A percentile compares a stretch with the other conserved stretches of the same genome.
phyloP scores from a whole-genome alignment of 2,797 vertebrate species.

The Serranus cabrilla region DNA sequence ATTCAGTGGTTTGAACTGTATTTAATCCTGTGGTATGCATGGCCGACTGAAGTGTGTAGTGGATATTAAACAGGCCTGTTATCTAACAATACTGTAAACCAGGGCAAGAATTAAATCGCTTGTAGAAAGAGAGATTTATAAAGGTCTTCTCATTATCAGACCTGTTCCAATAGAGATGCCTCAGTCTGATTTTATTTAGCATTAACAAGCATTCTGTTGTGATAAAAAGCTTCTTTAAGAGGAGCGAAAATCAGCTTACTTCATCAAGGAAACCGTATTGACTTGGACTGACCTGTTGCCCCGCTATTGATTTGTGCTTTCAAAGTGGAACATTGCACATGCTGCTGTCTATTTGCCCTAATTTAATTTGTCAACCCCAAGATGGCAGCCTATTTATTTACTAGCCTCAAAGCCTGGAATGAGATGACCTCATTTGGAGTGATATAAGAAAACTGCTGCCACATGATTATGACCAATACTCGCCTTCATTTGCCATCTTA shows the following conservation, averaged over 20 bases:
- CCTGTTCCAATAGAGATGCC: background rate
- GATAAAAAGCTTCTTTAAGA: background rate
- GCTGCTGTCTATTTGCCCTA: slow-evolving; percentile 5
- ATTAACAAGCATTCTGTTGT: background rate
- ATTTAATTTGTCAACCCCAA: slow-evolving; percentile 14
- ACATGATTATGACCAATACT: background rate
- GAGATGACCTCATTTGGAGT: slow-evolving; percentile 1
- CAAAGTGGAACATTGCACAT: slow-evolving; percentile 11
- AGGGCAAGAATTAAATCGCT: background rate
- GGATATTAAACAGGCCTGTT: background rate
- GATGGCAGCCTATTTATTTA: background rate
- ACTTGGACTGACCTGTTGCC: slow-evolving; percentile 26
- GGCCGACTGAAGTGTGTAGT: background rate
- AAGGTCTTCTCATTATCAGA: background rate
- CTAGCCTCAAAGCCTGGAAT: background rate
- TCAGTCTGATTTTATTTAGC: background rate
- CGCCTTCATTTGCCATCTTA: background rate
- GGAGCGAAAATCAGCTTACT: background rate
- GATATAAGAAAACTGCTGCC: background rate
- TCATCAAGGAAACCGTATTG: background rate
- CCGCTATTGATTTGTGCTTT: slow-evolving; percentile 28
- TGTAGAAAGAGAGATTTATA: background rate
- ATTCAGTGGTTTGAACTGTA: background rate
- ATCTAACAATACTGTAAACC: background rate
- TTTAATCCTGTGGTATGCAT: background rate